Conservation (phyloP, 2,113 vertebrate genomes). For the Laterallus jamaicensis region DNA sequence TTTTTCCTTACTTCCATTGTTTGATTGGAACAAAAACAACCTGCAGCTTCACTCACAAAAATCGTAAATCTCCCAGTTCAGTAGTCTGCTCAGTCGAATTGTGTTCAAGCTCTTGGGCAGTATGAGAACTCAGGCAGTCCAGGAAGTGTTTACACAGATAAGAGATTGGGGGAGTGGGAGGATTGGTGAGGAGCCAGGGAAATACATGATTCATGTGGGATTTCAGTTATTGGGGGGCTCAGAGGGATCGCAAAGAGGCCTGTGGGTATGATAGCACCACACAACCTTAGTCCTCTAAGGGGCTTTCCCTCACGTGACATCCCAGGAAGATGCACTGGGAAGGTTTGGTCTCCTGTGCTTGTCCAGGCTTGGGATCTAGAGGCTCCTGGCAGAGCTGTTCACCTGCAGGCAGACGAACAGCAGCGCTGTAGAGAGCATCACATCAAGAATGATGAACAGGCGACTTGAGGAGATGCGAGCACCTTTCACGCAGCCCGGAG, state of each 20-base stretch:
- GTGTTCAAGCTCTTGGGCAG: background rate
- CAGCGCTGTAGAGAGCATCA: accelerated
- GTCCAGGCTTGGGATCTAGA: background rate
- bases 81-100: background rate
- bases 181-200: too few relatives aligned
- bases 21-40: slow-evolving; percentile 55
- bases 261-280: background rate
- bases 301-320: background rate
- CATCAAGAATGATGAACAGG: background rate
- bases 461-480: background rate
- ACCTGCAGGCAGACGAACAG: background rate
- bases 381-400: background rate
- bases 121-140: slow-evolving; percentile 52
- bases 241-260: background rate
- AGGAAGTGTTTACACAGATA: slow-evolving; percentile 66
- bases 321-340: background rate
- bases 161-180: background rate
- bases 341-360: accelerated
- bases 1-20: slow-evolving; percentile 58
- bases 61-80: slow-evolving; percentile 48
- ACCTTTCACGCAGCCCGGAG: background rate
- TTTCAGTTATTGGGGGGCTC: background rate
- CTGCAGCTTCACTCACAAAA: background rate
- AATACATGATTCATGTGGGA: background rate
- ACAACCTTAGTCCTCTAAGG: background rate